These are phyloP conservation scores for Triplophysa yarkandensis DNA, from an alignment of 2,797 vertebrate species.

Conservation along the genomic window DNA sequence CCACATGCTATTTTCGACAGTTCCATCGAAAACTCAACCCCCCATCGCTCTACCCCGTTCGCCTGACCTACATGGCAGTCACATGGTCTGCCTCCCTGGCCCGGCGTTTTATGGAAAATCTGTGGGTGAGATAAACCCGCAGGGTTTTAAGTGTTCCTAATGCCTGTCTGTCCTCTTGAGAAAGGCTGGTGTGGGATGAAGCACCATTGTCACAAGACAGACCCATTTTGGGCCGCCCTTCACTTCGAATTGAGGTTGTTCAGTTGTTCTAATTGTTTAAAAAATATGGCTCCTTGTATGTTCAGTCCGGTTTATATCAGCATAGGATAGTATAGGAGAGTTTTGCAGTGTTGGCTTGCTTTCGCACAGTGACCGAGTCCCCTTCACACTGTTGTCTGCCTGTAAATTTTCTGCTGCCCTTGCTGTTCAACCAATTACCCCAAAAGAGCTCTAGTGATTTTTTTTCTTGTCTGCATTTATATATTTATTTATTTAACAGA, in stretches of 20 bases:
- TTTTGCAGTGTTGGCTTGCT: slow-evolving; percentile 58
- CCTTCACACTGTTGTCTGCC: slow-evolving; percentile 85
- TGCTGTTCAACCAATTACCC: slow-evolving; percentile 86
- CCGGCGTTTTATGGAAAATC: slow-evolving; percentile 81
- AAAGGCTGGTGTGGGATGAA: slow-evolving; percentile 75
- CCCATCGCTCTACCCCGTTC: slow-evolving; percentile 69
- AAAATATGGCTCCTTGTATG: too few species aligned
- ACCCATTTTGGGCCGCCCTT: slow-evolving; percentile 53
- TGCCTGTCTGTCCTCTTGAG: slow-evolving; percentile 77
- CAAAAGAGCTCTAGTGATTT: slow-evolving; percentile 84
- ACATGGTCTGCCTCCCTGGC: slow-evolving; percentile 76
- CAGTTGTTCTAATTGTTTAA: slow-evolving; percentile 59
- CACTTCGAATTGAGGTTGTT: slow-evolving; percentile 69
- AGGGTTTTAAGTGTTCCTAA: slow-evolving; percentile 75
- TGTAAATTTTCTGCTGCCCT: slow-evolving; percentile 86
- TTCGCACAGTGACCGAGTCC: slow-evolving; percentile 80
- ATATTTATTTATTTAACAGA: slow-evolving; percentile 81
- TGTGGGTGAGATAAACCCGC: slow-evolving; percentile 78
- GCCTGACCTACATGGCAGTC: slow-evolving; percentile 82
- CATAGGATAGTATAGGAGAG: neutral
- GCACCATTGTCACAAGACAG: slow-evolving; percentile 71
- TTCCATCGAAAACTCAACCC: slow-evolving; percentile 67
- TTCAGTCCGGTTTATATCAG: slow-evolving; percentile 56
- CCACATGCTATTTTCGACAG: slow-evolving; percentile 79
- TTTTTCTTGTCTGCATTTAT: slow-evolving; percentile 59